Evolutionary conservation across 2,888 invertebrate species (phyloP).

Genomic region (Galeruca laticollis): DNA sequence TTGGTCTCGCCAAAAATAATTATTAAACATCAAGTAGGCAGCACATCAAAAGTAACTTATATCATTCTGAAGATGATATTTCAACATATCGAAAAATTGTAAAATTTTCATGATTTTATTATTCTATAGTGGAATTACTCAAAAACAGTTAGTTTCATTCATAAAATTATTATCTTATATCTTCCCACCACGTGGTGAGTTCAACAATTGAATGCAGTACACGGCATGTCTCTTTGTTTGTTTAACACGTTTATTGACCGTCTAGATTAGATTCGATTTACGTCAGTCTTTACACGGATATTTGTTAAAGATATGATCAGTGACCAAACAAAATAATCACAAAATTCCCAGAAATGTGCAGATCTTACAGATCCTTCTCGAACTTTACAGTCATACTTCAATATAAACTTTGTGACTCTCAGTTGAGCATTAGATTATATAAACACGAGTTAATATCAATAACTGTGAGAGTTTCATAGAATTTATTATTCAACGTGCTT

Average conservation of each 20-base stretch:
- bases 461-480: no score
- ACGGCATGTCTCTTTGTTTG: not conserved
- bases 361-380: not conserved
- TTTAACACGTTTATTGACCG: not conserved
- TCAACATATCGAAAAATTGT: no score
- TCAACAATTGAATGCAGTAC: no score
- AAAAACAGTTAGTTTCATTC: no score
- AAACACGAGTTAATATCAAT: not conserved
- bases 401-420: not conserved
- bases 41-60: no score
- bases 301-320: not conserved
- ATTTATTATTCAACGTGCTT: not conserved
- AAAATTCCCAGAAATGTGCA: conserved; percentile 2
- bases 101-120: no score
- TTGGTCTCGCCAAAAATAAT: no score
- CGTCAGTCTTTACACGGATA: not conserved
- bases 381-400: not conserved
- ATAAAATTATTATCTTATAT: no score
- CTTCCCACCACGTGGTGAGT: not conserved
- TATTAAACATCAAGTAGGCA: no score
- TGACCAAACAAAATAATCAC: not conserved
- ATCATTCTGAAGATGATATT: no score
- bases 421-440: not conserved
- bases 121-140: no score
- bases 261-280: not conserved